Evolutionary conservation across 2,888 invertebrate genomes (phyloP).

Genomic region (Cantharis rufa): DNA sequence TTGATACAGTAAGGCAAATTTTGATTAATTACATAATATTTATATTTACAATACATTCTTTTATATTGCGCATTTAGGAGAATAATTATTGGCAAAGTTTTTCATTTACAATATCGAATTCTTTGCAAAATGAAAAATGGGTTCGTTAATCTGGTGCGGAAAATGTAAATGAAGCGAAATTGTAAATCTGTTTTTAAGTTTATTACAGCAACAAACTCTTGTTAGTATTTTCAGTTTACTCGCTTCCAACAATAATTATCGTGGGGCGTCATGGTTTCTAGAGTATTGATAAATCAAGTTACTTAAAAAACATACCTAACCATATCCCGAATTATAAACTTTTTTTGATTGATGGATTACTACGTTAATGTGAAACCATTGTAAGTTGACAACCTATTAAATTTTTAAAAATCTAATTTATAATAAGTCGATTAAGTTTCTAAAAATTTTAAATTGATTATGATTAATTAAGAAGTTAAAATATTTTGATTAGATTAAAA

Average conservation of each 20-base stretch:
- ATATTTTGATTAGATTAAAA: background rate
- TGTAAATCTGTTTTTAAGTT: slow-evolving; percentile 30
- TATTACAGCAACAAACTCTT: slow-evolving; percentile 22
- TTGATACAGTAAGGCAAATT: background rate
- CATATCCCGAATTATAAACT: background rate
- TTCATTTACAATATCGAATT: slow-evolving; percentile 14
- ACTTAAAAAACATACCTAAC: background rate
- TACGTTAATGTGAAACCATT: background rate
- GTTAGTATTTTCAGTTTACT: slow-evolving; percentile 17
- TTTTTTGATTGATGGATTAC: background rate
- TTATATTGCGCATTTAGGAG: background rate
- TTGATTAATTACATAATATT: background rate
- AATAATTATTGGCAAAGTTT: slow-evolving; percentile 19
- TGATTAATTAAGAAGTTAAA: background rate
- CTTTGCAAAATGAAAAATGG: slow-evolving; percentile 27
- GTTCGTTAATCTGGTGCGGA: slow-evolving; percentile 24
- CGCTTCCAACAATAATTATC: slow-evolving; percentile 18
- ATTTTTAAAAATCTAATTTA: background rate
- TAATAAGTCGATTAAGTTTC: background rate
- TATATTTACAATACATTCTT: background rate
- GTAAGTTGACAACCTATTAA: background rate
- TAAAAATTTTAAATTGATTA: background rate
- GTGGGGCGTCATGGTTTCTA: slow-evolving; percentile 6
- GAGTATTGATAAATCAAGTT: background rate
- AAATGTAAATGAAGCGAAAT: slow-evolving; percentile 32